phyloP scores from a whole-genome alignment of 1,140 invertebrate genomes.

The Saccostrea glomerata region DNA sequence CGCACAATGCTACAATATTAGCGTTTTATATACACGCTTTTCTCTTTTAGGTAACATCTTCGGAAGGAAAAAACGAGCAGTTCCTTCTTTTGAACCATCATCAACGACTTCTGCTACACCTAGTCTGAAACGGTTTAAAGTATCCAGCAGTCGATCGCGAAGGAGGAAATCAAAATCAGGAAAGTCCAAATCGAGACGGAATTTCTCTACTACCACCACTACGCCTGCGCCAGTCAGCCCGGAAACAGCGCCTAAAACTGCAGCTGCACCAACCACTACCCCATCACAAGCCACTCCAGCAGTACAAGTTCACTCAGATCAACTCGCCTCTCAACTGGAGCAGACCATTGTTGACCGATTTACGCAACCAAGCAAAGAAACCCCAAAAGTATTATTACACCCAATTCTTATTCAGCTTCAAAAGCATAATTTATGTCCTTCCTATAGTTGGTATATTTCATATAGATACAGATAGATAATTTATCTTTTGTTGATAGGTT shows the following conservation, averaged over 20 bases:
- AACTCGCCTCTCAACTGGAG: slow-evolving; percentile 1
- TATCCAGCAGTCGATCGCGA: slow-evolving; percentile 7
- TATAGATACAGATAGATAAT: background rate
- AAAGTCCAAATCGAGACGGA: background rate
- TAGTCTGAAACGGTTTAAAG: background rate
- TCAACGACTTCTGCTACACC: background rate
- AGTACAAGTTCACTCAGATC: background rate
- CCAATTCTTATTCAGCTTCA: background rate
- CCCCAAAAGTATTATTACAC: background rate
- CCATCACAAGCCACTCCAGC: background rate
- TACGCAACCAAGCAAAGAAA: slow-evolving; percentile 3
- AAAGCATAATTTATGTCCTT: no score
- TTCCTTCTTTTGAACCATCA: background rate
- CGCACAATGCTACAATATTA: background rate
- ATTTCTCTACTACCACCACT: background rate
- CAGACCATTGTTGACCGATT: slow-evolving; percentile 3
- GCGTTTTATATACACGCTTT: background rate
- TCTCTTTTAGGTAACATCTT: background rate
- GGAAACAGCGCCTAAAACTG: background rate
- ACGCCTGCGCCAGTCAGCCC: background rate
- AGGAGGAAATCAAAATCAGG: background rate
- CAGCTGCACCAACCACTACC: background rate
- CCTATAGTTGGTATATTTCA: no score
- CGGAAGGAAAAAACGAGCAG: slow-evolving; percentile 5
- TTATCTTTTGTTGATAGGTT: background rate